These are phyloP conservation scores for Drosophila sturtevanti DNA, from an alignment of 1,140 invertebrate genomes.

Conservation along the genomic window DNA sequence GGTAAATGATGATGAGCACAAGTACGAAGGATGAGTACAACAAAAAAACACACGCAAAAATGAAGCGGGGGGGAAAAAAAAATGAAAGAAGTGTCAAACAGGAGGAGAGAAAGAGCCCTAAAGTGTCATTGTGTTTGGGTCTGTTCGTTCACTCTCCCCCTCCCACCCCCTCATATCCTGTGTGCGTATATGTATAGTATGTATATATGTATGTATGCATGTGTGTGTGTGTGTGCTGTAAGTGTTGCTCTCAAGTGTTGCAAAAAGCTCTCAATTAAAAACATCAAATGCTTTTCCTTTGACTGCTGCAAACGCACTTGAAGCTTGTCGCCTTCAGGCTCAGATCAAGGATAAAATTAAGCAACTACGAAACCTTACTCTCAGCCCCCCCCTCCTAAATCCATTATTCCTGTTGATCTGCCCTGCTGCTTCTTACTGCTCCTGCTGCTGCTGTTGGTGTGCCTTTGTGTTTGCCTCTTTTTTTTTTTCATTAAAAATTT, in stretches of 20 bases:
- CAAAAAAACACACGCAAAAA: conserved; percentile 7
- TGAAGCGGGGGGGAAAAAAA: too few relatives aligned
- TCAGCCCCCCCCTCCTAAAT: background rate
- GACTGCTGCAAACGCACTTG: conserved; percentile 47
- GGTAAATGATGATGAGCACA: conserved; percentile 55
- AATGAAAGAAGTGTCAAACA: conserved; percentile 72
- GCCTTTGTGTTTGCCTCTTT: conserved; percentile 1
- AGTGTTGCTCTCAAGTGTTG: conserved; percentile 58
- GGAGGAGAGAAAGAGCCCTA: conserved; percentile 30
- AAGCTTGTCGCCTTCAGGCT: conserved; percentile 37
- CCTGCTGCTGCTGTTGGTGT: background rate
- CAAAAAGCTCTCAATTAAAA: conserved; percentile 76
- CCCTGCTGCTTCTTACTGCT: background rate
- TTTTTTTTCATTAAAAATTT: conserved; percentile 18
- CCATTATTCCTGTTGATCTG: conserved; percentile 7
- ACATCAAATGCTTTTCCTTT: conserved; percentile 70
- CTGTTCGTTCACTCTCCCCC: background rate
- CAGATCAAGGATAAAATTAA: conserved; percentile 65
- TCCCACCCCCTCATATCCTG: background rate
- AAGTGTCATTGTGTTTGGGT: conserved; percentile 70
- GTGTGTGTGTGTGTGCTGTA: conserved; percentile 23
- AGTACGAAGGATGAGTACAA: conserved; percentile 20
- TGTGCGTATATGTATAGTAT: background rate
- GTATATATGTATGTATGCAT: conserved; percentile 18
- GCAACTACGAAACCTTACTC: conserved; percentile 10